Base-by-base conservation (phyloP, 2,797 vertebrate species). In the Diceros bicornis region DNA sequence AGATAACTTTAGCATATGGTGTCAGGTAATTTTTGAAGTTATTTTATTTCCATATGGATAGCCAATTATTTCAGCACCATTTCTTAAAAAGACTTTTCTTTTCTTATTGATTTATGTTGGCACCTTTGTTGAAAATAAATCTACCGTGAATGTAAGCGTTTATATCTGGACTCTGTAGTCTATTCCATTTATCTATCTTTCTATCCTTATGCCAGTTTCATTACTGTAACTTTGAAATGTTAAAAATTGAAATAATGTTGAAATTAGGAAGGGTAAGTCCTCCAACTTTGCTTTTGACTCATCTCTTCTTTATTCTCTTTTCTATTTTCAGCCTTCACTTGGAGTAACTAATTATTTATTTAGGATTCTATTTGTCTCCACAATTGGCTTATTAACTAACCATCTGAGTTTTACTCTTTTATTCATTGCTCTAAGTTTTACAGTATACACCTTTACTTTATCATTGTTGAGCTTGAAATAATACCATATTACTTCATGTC, bases 31-130 rank as follows among this genome's bases (percentile, higher is more conserved):
- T 32, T 93, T 84, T 14, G 66, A 95, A 81, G 2, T 81, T 89
- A 83, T 77, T 77, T 92, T n/a, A 79, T 81, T 95, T 87, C 68
- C 68, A 29, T 66, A 59, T 88, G 47, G 50, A 75, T 92, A 68
- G 37, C 25, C 68, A 92, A 74, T 74, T 88, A 41, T 77, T 88
- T 88, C 50, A 92, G 21, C 32, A 75, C 8, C 25, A 61, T 52
- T 84, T 83, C 59, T 89, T 92, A 69, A 52, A 83, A 89, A 59
- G 23, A 57, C 32, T 66, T 64, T 91, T 9, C 23, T 85, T 85
- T 91, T 64, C 52, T 5, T 61, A 62, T 44, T 29, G n/a, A 91
- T 71, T 95, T 64, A 71, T 34, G 17, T 29, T 71, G 72, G n/a
- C 55, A 69, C 18, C 0, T 62, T 61, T 71, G 29, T 52, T 59